phyloP scores from a whole-genome alignment of 1,140 invertebrate genomes.

The Scaptodrosophila lebanonensis region DNA sequence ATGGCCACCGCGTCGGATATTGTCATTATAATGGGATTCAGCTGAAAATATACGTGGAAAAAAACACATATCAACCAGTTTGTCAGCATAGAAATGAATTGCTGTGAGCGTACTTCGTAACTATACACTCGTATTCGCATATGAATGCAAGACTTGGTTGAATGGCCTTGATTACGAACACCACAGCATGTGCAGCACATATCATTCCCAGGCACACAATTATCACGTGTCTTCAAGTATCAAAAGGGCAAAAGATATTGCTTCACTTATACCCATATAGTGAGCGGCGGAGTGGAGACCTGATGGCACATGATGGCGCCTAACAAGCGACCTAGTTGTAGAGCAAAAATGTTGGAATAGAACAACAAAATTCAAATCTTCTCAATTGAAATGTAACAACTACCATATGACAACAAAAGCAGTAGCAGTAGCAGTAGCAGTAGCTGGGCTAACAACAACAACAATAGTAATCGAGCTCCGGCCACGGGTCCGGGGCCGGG shows the following conservation, averaged over 20 bases:
- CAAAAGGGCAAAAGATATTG: too few species aligned
- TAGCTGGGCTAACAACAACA: slow-evolving; percentile 1
- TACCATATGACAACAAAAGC: not conserved
- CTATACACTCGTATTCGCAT: slow-evolving; percentile 6
- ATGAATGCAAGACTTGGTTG: too few species aligned
- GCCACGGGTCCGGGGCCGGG: too few species aligned
- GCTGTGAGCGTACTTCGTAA: too few species aligned
- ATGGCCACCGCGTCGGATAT: too few species aligned
- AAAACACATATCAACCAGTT: too few species aligned
- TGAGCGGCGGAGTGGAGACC: slow-evolving; percentile 13
- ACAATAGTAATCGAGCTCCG: too few species aligned
- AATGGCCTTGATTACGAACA: too few species aligned
- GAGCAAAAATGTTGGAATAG: slow-evolving; percentile 67
- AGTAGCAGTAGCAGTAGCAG: slow-evolving; percentile 15
- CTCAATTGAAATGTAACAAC: slow-evolving; percentile 70
- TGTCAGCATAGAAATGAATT: too few species aligned
- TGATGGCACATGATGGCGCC: slow-evolving; percentile 2
- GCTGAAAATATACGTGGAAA: too few species aligned
- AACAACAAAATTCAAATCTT: slow-evolving; percentile 72
- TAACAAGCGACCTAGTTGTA: slow-evolving; percentile 50
- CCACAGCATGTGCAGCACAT: not conserved
- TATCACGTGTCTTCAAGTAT: slow-evolving; percentile 54
- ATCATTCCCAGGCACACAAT: slow-evolving; percentile 46
- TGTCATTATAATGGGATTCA: too few species aligned
- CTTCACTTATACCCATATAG: too few species aligned